Conservation (phyloP, 2,888 invertebrate genomes). For the Leptopilina myrica region DNA sequence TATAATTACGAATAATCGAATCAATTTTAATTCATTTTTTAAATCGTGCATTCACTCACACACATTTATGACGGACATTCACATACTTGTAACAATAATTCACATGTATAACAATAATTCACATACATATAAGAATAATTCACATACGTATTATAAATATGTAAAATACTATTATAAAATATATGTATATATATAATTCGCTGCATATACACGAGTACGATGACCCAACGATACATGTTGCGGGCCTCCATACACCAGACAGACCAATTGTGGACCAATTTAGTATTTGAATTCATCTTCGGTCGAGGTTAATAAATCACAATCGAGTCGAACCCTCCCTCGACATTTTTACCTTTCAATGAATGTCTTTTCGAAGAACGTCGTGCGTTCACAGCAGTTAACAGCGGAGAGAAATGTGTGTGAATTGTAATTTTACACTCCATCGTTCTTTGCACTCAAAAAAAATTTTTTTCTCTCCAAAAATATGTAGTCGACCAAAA, state of each 20-base stretch:
- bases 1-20: conserved; percentile 61
- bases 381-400: neutral
- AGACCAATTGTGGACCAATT: conserved; percentile 71
- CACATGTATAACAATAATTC: no score
- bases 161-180: conserved; percentile 5
- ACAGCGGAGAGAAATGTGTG: neutral
- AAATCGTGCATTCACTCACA: neutral
- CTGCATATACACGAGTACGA: conserved; percentile 51
- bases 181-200: no score
- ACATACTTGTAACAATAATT: no score
- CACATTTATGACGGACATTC: no score
- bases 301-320: conserved; percentile 68
- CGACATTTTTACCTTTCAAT: conserved; percentile 39
- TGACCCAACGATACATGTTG: conserved; percentile 57
- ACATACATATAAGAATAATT: no score
- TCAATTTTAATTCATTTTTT: conserved; percentile 67
- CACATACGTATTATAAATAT: no score
- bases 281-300: conserved; percentile 70
- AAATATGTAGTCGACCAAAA: no score
- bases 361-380: conserved; percentile 21
- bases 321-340: conserved; percentile 57
- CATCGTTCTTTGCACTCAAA: no score
- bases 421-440: no score
- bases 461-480: no score
- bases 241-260: conserved; percentile 56